Evolutionary conservation across 2,797 vertebrate species (phyloP).

Genomic region (Sciurus carolinensis): DNA sequence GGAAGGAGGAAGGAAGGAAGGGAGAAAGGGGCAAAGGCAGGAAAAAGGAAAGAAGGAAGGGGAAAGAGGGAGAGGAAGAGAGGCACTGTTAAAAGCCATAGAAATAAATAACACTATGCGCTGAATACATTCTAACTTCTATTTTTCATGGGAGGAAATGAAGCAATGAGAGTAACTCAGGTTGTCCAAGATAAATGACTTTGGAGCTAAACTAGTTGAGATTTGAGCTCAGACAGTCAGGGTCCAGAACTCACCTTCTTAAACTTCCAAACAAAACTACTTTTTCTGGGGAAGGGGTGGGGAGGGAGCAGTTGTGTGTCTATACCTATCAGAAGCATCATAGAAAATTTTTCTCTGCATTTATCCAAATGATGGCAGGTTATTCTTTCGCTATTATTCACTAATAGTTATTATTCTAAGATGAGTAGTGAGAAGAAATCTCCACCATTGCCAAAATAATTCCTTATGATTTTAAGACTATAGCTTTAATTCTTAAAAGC

Average conservation of each 20-base stretch:
- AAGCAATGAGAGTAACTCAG: not conserved
- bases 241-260: not conserved
- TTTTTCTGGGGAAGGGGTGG: not conserved
- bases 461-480: slow-evolving; percentile 23
- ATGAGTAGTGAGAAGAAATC: slow-evolving; percentile 48
- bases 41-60: not conserved
- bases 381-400: slow-evolving; percentile 30
- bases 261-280: not conserved
- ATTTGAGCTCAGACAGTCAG: not conserved
- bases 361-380: slow-evolving; percentile 55
- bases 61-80: not conserved
- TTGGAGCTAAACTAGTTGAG: not conserved
- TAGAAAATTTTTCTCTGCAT: not conserved
- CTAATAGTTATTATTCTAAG: slow-evolving; percentile 66
- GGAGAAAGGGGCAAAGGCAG: no score
- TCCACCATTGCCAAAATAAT: slow-evolving; percentile 17
- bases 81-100: not conserved
- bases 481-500: slow-evolving; percentile 41
- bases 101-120: not conserved
- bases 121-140: not conserved
- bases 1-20: not conserved
- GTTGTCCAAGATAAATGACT: not conserved
- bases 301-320: not conserved
- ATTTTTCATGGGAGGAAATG: not conserved
- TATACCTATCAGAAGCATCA: not conserved